Evolutionary conservation across 2,113 vertebrate species (phyloP), one percentile per base, ranked within the genome.

Genomic region (Python bivittatus): DNA sequence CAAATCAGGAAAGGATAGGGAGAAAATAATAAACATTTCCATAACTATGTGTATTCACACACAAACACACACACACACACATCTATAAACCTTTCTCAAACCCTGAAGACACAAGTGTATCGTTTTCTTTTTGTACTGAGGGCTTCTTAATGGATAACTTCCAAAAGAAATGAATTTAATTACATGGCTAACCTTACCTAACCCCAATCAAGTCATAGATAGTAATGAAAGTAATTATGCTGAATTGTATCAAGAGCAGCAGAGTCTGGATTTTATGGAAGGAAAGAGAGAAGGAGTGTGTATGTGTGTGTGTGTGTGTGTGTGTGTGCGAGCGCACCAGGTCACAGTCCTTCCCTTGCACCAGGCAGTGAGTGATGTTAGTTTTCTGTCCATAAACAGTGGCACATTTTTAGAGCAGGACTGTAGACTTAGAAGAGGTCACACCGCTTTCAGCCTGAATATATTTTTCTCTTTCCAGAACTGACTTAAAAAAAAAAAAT

Each of bases 21-120:
- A 95, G 93, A 96, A 97, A 94, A 95, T 92, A 96, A 97, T 98
- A 97, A 98, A 96, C 97, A 97, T 96, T 97, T 96, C 95, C 97
- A 97, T 95, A 95, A 97, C 97, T 95, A 97, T 96, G 97, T 94
- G 95, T 95, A 96, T 96, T 96, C 10, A 58, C 33, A 58, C 48
- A 88, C 29, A 72, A 93, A 97, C 96, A 97, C 96, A 97, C 48
- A 88, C 29, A 72, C 94, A 97, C 96, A 97, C 96, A 97, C 96
- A 95, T 96, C 97, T 91, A 97, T 97, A 98, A 98, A 97, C 95
- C 89, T 91, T 44, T 48, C 44, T 48, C 57, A 96, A 97, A 95
- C 96, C 96, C 96, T 96, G 94, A 91, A 97, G 96, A 97, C 88
- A 96, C 96, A 95, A 96, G 92, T 23, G 61, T 95, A 91, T 94